Conservation (phyloP, 2,113 vertebrate species). For the Pangasianodon gigas region DNA sequence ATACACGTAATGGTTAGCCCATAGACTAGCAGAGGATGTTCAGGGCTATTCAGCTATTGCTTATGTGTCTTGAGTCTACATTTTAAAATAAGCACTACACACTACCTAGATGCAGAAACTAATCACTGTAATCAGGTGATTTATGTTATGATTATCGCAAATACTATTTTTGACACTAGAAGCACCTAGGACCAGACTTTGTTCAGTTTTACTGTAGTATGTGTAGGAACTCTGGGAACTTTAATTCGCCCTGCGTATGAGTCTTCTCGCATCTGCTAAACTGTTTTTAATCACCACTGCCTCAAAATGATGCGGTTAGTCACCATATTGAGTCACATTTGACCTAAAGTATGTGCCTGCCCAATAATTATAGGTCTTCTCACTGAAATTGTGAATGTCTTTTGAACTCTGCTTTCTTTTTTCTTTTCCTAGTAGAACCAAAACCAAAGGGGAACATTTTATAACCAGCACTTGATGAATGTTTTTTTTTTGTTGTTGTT, state of each 20-base stretch:
- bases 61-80: conserved; percentile 21
- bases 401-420: conserved; percentile 37
- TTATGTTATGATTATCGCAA: conserved; percentile 18
- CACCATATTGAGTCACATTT: conserved; percentile 27
- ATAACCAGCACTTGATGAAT: conserved; percentile 58
- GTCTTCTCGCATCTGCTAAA: conserved; percentile 20
- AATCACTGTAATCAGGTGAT: conserved; percentile 42
- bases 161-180: conserved; percentile 37
- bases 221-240: conserved; percentile 36
- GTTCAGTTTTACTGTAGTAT: conserved; percentile 27
- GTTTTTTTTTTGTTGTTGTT: conserved; percentile 34
- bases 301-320: conserved; percentile 42
- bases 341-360: conserved; percentile 38
- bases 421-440: conserved; percentile 46
- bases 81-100: conserved; percentile 41
- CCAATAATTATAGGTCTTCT: conserved; percentile 34
- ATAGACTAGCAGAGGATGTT: conserved; percentile 25
- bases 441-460: conserved; percentile 59
- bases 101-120: conserved; percentile 31
- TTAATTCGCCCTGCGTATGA: conserved; percentile 23
- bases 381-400: conserved; percentile 55
- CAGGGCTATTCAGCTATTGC: conserved; percentile 4
- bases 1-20: conserved; percentile 18
- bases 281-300: conserved; percentile 50
- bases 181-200: conserved; percentile 10